Evolutionary conservation across 92 coral and sea anemone species (phyloP).

Genomic region (Nematostella vectensis): DNA sequence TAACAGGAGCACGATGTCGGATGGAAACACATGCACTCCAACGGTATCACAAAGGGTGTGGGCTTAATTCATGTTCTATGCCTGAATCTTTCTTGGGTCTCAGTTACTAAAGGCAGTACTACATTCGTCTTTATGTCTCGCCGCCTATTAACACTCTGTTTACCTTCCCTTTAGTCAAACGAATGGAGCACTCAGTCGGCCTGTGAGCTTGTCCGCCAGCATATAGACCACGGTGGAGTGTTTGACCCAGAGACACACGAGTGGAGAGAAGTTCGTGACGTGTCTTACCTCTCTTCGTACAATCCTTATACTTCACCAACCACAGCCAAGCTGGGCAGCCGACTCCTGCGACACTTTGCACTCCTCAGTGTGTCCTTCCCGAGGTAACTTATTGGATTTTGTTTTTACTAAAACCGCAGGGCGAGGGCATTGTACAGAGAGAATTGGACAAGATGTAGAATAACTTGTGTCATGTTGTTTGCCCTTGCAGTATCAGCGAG

Average conservation of each 20-base stretch:
- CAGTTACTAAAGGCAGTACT: too few relatives aligned
- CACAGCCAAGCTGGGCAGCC: conserved; percentile 66
- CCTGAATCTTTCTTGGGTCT: too few relatives aligned
- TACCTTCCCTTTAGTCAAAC: too few relatives aligned
- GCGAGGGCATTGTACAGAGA: neutral
- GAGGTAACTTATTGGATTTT: conserved; percentile 69
- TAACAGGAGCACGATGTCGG: too few relatives aligned
- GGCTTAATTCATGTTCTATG: too few relatives aligned
- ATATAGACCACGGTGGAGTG: conserved; percentile 97
- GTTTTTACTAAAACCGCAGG: neutral
- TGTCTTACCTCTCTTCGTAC: conserved; percentile 85
- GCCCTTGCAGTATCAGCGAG: conserved; percentile 45
- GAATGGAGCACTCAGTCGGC: conserved; percentile 89
- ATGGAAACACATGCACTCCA: too few relatives aligned
- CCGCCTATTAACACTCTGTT: too few relatives aligned
- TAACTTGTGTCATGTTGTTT: neutral
- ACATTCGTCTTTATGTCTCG: too few relatives aligned
- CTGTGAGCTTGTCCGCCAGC: conserved; percentile 89
- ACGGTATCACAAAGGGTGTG: too few relatives aligned
- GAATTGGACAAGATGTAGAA: too few relatives aligned
- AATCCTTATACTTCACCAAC: conserved; percentile 87
- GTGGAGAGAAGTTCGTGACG: conserved; percentile 92
- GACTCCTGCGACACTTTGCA: conserved; percentile 92
- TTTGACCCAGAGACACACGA: conserved; percentile 88
- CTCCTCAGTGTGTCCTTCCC: conserved; percentile 88